Evolutionary conservation across 2,888 invertebrate species (phyloP), one percentile per base, ranked within the genome.

Genomic region (Ischnura elegans): DNA sequence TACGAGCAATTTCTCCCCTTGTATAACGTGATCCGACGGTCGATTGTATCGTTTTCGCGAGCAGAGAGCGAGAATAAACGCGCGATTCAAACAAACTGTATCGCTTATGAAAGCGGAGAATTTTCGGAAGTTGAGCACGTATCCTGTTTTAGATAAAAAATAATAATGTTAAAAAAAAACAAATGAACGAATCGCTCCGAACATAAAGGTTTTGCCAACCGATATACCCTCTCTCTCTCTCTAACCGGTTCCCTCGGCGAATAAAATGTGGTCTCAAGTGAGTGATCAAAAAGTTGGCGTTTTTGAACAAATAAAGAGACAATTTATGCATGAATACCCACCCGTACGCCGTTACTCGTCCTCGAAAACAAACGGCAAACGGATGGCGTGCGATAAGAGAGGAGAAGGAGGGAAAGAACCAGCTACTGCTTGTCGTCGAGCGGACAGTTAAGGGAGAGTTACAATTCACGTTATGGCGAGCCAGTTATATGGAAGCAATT

Each of bases 1-100:
- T 86, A 86, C 86, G 86, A 86, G 43, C 86, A 86, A 86, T 86
- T 86, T 46, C 45, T 86, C 46, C n/a, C 86, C n/a, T n/a, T n/a
- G 8, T 46, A 46, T 86, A 46, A 86, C 86, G 46, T 36, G 45
- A 86, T 86, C 86, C 46, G n/a, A 8, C 86, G 5, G n/a, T 46
- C 45, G 86, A 86, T 86, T 46, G 46, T 86, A 46, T 46, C 25
- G 25, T 36, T 76, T 36, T 3, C n/a, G 86, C 3, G 86, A 86
- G 86, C 13, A 46, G n/a, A n/a, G n/a, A n/a, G n/a, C n/a, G n/a
- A n/a, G 86, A 86, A 86, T 46, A 86, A 86, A 86, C 36, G 45
- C 61, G 25, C 36, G 85, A 43, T 36, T 85, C 42, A 85, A 42
- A 21, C 25, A 36, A 76, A 36, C 29, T n/a, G 76, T 76, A 76